Evolutionary conservation across 2,888 invertebrate species (phyloP), one percentile per base, ranked within the genome.

Genomic region (Chloroclystis v-ata): DNA sequence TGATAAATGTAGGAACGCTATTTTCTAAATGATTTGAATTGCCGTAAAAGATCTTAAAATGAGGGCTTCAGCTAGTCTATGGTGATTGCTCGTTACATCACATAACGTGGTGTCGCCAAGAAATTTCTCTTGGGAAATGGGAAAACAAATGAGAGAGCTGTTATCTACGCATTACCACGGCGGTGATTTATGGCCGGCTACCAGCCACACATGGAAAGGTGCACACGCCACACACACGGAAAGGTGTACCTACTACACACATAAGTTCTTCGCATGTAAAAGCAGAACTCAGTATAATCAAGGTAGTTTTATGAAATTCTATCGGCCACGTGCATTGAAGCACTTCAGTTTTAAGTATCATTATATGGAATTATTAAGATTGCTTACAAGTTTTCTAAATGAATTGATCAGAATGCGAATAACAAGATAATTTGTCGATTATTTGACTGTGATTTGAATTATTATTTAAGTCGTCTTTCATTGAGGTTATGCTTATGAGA

Each of bases 141-240:
- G 75, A 78, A 82, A 83, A 84, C 84, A 84, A 84, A 84, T 82
- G 82, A 82, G 82, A 78, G 81, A 78, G 79, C 78, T 83, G 75
- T 83, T 84, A 83, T 84, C 85, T 82, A 81, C 82, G 79, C 83
- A 83, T 84, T 82, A 83, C 79, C 67, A 74, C 72, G 45, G 72
- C 69, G 59, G 78, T 84, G 83, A 84, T 83, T 83, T 84, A 83
- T 75, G 82, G 56, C 70, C 62, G 70, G 72, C 81, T 79, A 76
- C 80, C 72, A 61, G 64, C 69, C 65, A 55, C 56, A 57, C 66
- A 65, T 47, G 49, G 42, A 49, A 56, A 50, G 57, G 46, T 35
- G 43, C 30, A 46, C 35, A 43, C 46, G 42, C 49, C 32, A 28
- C 37, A 29, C 28, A 29, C 42, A 30, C 6, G 11, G 20, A 8